Evolutionary conservation across 2,888 invertebrate species (phyloP).

Genomic region (Brachyptera risi): DNA sequence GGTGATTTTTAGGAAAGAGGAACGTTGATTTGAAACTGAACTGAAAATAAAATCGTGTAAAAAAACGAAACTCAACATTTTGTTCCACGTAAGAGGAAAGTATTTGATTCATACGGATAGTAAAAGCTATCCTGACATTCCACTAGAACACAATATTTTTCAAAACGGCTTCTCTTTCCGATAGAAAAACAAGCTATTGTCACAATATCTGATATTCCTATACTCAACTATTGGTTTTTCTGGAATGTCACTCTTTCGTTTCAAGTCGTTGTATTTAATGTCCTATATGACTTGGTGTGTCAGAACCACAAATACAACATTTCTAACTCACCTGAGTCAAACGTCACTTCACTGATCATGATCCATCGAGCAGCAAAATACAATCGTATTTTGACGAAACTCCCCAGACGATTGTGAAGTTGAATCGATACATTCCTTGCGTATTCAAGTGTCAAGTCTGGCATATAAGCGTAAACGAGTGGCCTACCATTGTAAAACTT

Average conservation of each 20-base stretch:
- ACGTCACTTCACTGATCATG: conserved; percentile 65
- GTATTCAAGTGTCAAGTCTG: conserved; percentile 58
- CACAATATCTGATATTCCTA: no score
- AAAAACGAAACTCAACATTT: no score
- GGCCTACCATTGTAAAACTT: conserved; percentile 53
- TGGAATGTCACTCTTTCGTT: background rate
- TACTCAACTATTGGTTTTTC: no score
- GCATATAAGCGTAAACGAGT: conserved; percentile 55
- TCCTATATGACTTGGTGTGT: background rate
- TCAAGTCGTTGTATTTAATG: background rate
- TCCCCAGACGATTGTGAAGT: conserved; percentile 56
- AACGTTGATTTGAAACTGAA: no score
- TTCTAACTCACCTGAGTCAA: conserved; percentile 51
- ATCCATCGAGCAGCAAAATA: conserved; percentile 67
- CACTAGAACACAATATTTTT: no score
- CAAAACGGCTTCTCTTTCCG: no score
- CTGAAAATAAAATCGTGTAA: no score
- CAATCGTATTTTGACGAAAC: conserved; percentile 58
- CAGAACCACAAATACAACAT: background rate
- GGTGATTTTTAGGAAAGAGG: no score
- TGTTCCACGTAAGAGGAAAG: no score
- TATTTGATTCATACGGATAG: no score
- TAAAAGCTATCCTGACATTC: no score
- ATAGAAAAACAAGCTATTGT: no score
- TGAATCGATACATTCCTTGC: conserved; percentile 65